phyloP scores from a whole-genome alignment of 35 echinoderm and acorn worm genomes.

The Strongylocentrotus purpuratus region DNA sequence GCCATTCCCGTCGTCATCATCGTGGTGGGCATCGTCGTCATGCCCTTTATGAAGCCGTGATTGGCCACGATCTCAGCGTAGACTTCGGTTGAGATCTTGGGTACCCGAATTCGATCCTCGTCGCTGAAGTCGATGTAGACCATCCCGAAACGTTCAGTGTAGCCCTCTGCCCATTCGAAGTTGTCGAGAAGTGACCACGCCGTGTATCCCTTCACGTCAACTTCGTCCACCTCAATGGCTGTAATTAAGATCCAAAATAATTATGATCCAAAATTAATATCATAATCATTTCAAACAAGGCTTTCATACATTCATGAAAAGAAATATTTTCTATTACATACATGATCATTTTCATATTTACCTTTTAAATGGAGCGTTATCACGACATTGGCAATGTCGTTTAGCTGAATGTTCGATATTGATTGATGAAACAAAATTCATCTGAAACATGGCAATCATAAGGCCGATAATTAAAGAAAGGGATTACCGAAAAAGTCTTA shows the following conservation, averaged over 20 bases:
- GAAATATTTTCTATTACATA: no score
- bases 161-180: slow-evolving; percentile 69
- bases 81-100: slow-evolving; percentile 47
- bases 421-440: no score
- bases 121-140: slow-evolving; percentile 69
- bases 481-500: no score
- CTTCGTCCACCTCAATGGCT: slow-evolving; percentile 57
- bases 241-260: background rate
- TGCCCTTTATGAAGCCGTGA: slow-evolving; percentile 55
- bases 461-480: no score
- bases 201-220: slow-evolving; percentile 65
- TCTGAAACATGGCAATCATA: no score
- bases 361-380: no score
- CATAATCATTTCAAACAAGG: no score
- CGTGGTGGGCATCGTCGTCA: background rate
- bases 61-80: slow-evolving; percentile 58
- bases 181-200: slow-evolving; percentile 73
- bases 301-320: no score
- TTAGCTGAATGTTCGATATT: no score
- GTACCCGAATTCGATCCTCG: slow-evolving; percentile 31
- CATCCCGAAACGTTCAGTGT: slow-evolving; percentile 67
- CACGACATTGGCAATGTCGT: no score
- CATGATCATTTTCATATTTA: no score
- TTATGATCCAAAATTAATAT: no score
- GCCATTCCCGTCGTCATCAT: background rate